Evolutionary conservation across 64 coral and sea anemone species (phyloP).

Genomic region (Hydrozoanthus tunicans): DNA sequence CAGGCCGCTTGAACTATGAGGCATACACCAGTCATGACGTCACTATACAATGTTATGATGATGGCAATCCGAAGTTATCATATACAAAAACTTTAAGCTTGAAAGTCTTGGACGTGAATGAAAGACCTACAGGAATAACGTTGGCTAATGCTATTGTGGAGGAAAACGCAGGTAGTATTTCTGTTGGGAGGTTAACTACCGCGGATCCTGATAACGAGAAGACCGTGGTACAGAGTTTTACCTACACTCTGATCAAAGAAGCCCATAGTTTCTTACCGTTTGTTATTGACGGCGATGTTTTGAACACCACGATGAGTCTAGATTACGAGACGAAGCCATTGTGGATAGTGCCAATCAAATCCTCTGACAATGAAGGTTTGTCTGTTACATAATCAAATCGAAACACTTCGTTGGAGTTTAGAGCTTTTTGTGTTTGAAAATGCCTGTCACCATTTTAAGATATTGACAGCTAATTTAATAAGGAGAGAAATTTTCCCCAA

Average conservation of each 20-base stretch:
- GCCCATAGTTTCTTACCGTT: slow-evolving; percentile 48
- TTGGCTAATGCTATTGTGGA: slow-evolving; percentile 59
- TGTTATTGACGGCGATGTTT: slow-evolving; percentile 48
- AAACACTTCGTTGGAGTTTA: no score
- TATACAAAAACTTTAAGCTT: slow-evolving; percentile 49
- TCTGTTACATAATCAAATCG: background rate
- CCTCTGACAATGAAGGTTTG: slow-evolving; percentile 81
- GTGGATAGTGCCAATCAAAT: slow-evolving; percentile 61
- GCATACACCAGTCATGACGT: slow-evolving; percentile 46
- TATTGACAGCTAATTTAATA: no score
- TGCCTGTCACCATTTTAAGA: no score
- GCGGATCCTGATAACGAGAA: slow-evolving; percentile 83
- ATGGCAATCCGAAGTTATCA: slow-evolving; percentile 48
- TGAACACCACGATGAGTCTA: slow-evolving; percentile 77
- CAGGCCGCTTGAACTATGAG: slow-evolving; percentile 73
- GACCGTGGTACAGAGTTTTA: slow-evolving; percentile 70
- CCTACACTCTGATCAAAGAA: slow-evolving; percentile 51
- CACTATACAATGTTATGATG: slow-evolving; percentile 57
- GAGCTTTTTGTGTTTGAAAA: no score
- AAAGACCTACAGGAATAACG: slow-evolving; percentile 72
- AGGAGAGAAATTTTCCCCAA: no score
- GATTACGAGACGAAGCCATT: slow-evolving; percentile 71
- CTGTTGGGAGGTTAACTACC: slow-evolving; percentile 64
- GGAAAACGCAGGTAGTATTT: slow-evolving; percentile 73
- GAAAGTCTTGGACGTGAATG: slow-evolving; percentile 76